Evolutionary conservation across 2,113 vertebrate genomes (phyloP).

Genomic region (Festucalex cinctus): DNA sequence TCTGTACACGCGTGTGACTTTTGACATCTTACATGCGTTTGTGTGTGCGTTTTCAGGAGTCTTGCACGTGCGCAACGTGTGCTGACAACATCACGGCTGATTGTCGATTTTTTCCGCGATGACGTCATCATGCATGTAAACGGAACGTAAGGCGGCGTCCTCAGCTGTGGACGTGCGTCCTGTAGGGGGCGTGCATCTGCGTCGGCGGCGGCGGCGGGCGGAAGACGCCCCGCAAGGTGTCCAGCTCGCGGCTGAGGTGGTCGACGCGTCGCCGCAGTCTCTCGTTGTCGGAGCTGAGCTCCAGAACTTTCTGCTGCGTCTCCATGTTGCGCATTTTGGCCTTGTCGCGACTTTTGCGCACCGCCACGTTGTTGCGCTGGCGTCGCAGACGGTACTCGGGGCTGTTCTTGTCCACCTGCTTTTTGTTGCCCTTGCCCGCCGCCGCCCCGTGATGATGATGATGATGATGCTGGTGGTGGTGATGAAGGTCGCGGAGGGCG

Average conservation of each 20-base stretch:
- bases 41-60: no score
- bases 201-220: conserved; percentile 81
- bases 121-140: no score
- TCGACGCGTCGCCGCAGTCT: conserved; percentile 92
- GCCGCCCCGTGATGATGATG: conserved; percentile 66
- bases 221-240: conserved; percentile 95
- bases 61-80: no score
- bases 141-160: no score
- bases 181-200: conserved; percentile 88
- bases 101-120: no score
- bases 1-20: no score
- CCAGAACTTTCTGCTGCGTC: conserved; percentile 95
- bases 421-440: conserved; percentile 84
- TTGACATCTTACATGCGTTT: no score
- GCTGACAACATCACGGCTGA: no score
- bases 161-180: not conserved
- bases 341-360: conserved; percentile 96
- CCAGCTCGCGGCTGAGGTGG: conserved; percentile 91
- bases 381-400: conserved; percentile 90
- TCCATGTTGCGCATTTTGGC: conserved; percentile 95
- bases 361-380: conserved; percentile 97
- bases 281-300: conserved; percentile 91
- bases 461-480: conserved; percentile 64
- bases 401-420: conserved; percentile 91
- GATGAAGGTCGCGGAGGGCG: conserved; percentile 40